Conservation (phyloP, 2,113 vertebrate species). For the Ardeotis arabs region DNA sequence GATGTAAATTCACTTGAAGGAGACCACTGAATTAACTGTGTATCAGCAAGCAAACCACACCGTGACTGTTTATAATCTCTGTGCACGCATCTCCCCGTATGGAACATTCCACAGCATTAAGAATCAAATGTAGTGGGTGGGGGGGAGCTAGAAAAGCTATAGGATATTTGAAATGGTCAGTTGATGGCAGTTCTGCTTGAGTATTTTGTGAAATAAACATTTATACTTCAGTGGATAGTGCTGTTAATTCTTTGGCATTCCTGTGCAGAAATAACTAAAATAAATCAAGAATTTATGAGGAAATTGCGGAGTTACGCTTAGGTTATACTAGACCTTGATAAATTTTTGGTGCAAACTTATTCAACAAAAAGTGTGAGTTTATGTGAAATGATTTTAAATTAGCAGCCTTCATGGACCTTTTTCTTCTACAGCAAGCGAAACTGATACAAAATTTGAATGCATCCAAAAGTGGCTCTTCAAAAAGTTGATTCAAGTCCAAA, state of each 20-base stretch:
- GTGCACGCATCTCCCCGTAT: fast-evolving
- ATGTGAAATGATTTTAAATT: background rate
- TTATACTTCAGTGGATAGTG: background rate
- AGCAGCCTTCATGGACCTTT: background rate
- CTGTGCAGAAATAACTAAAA: background rate
- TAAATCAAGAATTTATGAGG: background rate
- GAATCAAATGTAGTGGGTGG: background rate
- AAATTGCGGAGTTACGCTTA: background rate
- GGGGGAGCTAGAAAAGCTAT: background rate
- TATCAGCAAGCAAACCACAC: background rate
- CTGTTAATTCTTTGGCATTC: background rate
- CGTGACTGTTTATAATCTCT: background rate
- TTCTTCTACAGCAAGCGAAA: background rate
- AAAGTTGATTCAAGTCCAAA: background rate
- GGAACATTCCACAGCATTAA: background rate
- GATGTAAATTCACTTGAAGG: background rate
- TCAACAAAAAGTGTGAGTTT: background rate
- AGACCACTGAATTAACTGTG: background rate
- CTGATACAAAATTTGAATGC: background rate
- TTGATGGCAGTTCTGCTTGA: background rate
- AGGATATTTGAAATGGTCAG: background rate
- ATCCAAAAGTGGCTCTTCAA: background rate
- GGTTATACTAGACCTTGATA: background rate
- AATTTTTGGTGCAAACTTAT: background rate
- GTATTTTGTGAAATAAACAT: background rate